These are phyloP conservation scores for Columba janthina DNA, from an alignment of 2,113 vertebrate genomes.

Conservation along the genomic window DNA sequence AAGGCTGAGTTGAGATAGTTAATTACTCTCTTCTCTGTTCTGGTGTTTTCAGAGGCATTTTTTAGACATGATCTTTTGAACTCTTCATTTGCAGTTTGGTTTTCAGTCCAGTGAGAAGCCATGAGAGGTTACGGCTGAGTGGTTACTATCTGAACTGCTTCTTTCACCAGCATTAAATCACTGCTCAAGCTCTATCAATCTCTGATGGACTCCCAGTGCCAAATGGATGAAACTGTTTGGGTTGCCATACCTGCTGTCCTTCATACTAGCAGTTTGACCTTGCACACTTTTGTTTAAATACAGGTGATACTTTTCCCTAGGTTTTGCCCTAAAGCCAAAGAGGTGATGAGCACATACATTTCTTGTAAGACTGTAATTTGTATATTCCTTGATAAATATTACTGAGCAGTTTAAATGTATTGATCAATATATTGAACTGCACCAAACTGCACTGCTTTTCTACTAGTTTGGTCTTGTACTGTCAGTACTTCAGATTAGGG, in stretches of 20 bases:
- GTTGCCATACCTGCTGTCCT: not conserved
- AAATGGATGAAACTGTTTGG: not conserved
- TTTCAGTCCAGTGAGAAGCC: not conserved
- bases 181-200: not conserved
- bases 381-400: not conserved
- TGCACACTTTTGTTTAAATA: not conserved
- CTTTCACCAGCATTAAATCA: not conserved
- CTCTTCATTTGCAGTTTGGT: not conserved
- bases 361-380: not conserved
- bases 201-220: not conserved
- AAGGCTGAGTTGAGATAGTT: not conserved
- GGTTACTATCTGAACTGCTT: not conserved
- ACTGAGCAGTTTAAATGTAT: not conserved
- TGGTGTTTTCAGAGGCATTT: not conserved
- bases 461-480: not conserved
- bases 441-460: not conserved
- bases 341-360: not conserved
- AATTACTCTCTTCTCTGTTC: not conserved
- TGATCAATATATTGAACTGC: not conserved
- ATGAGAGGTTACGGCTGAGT: not conserved
- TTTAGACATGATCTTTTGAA: accelerated
- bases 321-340: not conserved
- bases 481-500: not conserved
- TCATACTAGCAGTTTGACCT: not conserved
- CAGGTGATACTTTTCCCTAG: not conserved